Conservation (phyloP, 1,140 invertebrate genomes). For the Drosophila sulfurigaster region DNA sequence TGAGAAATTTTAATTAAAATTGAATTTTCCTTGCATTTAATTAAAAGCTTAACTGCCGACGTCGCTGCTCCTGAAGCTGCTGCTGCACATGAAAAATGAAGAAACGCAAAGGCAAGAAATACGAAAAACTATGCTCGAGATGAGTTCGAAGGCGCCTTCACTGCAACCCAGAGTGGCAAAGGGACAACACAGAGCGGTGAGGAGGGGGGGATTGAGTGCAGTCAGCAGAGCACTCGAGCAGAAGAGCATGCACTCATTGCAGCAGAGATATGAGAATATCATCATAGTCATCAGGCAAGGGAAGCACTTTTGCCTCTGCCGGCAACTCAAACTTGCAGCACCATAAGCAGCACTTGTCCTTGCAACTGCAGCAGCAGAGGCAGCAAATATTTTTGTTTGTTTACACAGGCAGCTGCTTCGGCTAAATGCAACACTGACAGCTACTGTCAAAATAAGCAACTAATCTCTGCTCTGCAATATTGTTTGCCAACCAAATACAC, state of each 20-base stretch:
- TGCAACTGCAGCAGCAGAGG: conserved; percentile 3
- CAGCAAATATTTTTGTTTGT: conserved; percentile 61
- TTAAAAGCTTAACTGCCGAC: conserved; percentile 75
- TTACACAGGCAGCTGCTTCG: conserved; percentile 49
- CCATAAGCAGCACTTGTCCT: conserved; percentile 42
- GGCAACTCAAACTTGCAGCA: conserved; percentile 27
- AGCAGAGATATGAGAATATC: conserved; percentile 72
- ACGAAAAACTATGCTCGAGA: conserved; percentile 65
- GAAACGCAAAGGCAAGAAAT: conserved; percentile 57
- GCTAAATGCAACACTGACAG: conserved; percentile 76
- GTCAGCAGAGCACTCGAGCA: conserved; percentile 68
- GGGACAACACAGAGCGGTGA: neutral
- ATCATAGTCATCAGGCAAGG: conserved; percentile 59
- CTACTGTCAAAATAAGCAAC: conserved; percentile 79
- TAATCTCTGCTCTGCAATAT: conserved; percentile 71
- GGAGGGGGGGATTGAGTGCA: conserved; percentile 9
- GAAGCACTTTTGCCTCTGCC: conserved; percentile 1
- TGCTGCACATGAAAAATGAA: conserved; percentile 61
- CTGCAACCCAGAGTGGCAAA: neutral
- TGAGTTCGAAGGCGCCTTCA: conserved; percentile 26
- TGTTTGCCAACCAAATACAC: conserved; percentile 52
- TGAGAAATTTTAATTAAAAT: conserved; percentile 82
- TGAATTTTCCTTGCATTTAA: conserved; percentile 83
- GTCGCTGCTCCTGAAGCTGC: conserved; percentile 32
- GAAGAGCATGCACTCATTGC: conserved; percentile 67